Evolutionary conservation across 2,888 invertebrate genomes (phyloP).

Genomic region (Eupithecia pulchellata): DNA sequence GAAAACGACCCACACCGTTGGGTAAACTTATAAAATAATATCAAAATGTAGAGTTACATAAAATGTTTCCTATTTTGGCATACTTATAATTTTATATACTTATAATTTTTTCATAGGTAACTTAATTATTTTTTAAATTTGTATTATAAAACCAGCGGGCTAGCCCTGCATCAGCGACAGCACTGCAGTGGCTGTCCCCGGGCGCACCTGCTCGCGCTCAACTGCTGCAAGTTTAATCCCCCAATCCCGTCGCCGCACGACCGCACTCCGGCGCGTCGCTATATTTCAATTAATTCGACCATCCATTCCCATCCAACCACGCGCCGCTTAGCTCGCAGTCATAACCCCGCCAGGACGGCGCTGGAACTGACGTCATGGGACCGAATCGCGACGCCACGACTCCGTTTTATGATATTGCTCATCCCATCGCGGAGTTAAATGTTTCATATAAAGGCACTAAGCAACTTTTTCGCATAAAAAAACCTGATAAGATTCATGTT

Average conservation of each 20-base stretch:
- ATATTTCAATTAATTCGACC: slow-evolving; percentile 84
- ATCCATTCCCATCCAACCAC: slow-evolving; percentile 71
- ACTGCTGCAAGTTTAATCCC: slow-evolving; percentile 81
- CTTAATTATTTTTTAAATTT: no score
- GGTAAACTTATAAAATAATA: background rate
- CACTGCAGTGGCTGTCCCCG: slow-evolving; percentile 57
- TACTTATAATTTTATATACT: background rate
- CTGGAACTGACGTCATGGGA: slow-evolving; percentile 18
- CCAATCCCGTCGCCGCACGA: slow-evolving; percentile 75
- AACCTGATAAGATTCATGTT: background rate
- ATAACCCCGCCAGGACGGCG: slow-evolving; percentile 59
- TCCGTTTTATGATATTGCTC: slow-evolving; percentile 15
- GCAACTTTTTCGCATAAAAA: background rate
- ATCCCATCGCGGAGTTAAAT: background rate
- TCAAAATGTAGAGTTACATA: background rate
- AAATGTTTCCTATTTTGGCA: background rate
- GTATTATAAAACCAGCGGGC: background rate
- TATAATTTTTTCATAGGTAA: no score
- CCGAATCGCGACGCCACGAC: slow-evolving; percentile 1
- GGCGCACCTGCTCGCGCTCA: slow-evolving; percentile 68
- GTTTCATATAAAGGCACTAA: background rate
- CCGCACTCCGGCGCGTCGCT: slow-evolving; percentile 75
- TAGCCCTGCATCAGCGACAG: slow-evolving; percentile 45
- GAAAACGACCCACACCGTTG: background rate
- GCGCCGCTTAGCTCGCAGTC: slow-evolving; percentile 65